Percentiles rank a stretch among this genome's conserved stretches.
These are phyloP conservation scores for Leptura quadrifasciata DNA, from an alignment of 2,888 invertebrate species.

Conservation along the genomic window DNA sequence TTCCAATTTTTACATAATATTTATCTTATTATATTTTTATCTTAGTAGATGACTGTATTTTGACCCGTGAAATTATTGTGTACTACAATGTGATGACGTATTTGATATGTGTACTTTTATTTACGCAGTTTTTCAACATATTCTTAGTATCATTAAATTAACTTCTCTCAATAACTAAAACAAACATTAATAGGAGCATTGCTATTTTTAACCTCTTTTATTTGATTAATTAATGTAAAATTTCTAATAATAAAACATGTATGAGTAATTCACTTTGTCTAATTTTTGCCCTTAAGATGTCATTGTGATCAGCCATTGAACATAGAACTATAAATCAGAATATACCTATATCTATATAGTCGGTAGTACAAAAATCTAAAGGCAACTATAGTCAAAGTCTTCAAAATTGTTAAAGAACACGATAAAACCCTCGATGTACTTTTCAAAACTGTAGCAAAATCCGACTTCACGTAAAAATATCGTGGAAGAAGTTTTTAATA, in stretches of 20 bases:
- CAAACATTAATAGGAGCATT: not conserved
- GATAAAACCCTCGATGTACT: too few relatives aligned
- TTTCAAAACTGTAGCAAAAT: too few relatives aligned
- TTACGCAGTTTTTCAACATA: slow-evolving; percentile 1
- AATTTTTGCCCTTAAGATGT: too few relatives aligned
- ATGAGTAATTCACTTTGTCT: not conserved
- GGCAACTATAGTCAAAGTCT: too few relatives aligned
- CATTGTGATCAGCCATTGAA: too few relatives aligned
- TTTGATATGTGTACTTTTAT: not conserved
- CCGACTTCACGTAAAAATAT: too few relatives aligned
- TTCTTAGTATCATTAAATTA: not conserved
- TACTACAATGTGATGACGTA: not conserved
- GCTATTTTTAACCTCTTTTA: not conserved
- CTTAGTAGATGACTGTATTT: not conserved
- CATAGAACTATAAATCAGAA: too few relatives aligned
- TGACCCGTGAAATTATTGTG: not conserved
- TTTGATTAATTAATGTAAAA: not conserved
- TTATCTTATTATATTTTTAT: not conserved
- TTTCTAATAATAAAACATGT: not conserved
- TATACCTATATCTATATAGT: too few relatives aligned
- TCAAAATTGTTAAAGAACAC: too few relatives aligned
- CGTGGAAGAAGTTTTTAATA: too few relatives aligned
- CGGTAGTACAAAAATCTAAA: too few relatives aligned
- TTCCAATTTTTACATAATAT: not conserved
- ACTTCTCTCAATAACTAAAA: not conserved